A percentile compares a stretch with the other conserved stretches of the same genome.
Evolutionary conservation across 2,113 vertebrate species (phyloP).

Genomic region (Dascyllus trimaculatus): DNA sequence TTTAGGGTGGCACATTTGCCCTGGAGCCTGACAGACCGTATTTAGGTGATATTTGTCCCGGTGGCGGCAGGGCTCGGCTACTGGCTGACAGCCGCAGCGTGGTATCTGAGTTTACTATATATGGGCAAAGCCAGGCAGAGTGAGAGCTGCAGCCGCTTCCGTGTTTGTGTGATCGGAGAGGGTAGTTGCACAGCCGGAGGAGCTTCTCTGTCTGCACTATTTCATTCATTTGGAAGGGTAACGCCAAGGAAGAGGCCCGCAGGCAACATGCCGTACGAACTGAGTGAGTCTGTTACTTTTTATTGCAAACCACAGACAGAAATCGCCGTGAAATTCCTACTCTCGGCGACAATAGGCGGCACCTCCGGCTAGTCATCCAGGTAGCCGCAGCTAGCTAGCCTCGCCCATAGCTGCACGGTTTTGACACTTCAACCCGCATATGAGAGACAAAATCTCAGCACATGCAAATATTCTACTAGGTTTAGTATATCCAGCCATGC

Average conservation of each 20-base stretch:
- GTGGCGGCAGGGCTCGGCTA: background rate
- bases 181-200: conserved; percentile 48
- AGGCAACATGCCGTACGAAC: conserved; percentile 89
- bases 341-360: background rate
- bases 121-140: conserved; percentile 90
- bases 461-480: rapidly evolving
- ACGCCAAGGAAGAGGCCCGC: conserved; percentile 44
- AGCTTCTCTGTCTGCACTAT: conserved; percentile 46
- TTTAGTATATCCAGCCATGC: background rate
- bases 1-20: background rate
- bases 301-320: background rate
- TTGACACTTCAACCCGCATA: conserved; percentile 19
- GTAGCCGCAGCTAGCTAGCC: conserved; percentile 68
- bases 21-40: conserved; percentile 25
- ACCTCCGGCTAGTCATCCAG: conserved; percentile 22
- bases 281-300: conserved; percentile 87
- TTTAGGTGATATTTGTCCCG: background rate
- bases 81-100: conserved; percentile 72
- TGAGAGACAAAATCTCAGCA: background rate
- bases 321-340: background rate
- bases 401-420: conserved; percentile 65
- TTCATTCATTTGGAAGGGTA: conserved; percentile 74
- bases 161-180: conserved; percentile 81
- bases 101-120: conserved; percentile 92
- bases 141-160: conserved; percentile 77